phyloP scores from a whole-genome alignment of 1,140 invertebrate species.

The Drosophila hydei region DNA sequence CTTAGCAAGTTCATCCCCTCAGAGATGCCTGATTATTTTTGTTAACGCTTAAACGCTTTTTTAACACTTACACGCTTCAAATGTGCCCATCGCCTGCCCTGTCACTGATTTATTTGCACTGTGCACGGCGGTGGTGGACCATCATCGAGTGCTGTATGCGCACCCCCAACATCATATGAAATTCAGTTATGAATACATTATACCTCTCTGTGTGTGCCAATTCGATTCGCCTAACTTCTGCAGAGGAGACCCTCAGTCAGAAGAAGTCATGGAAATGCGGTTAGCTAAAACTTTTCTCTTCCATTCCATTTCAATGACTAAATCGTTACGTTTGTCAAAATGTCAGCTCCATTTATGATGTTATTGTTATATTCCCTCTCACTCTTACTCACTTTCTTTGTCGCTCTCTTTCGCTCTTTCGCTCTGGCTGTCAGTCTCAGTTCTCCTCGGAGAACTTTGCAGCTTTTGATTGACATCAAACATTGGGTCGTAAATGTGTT shows the following conservation, averaged over 20 bases:
- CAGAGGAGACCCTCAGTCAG: conserved; percentile 16
- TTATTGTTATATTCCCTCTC: conserved; percentile 17
- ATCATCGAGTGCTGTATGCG: background rate
- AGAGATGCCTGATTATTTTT: conserved; percentile 61
- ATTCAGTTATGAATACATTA: conserved; percentile 75
- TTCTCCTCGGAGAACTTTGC: conserved; percentile 58
- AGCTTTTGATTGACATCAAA: conserved; percentile 76
- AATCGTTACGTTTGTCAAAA: conserved; percentile 79
- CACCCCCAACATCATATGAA: conserved; percentile 41
- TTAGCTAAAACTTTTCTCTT: conserved; percentile 40
- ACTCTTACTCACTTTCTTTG: conserved; percentile 2
- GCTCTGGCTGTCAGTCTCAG: background rate
- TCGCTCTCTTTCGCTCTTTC: conserved; percentile 2
- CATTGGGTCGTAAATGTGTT: conserved; percentile 78
- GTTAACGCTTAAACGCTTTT: conserved; percentile 65
- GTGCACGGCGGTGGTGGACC: conserved; percentile 17
- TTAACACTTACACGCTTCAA: conserved; percentile 82
- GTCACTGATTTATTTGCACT: conserved; percentile 58
- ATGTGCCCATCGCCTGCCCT: conserved; percentile 29
- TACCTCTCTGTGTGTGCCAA: conserved; percentile 23
- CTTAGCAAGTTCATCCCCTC: conserved; percentile 17
- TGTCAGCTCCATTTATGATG: conserved; percentile 62
- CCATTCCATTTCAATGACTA: conserved; percentile 48
- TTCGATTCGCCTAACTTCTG: conserved; percentile 58
- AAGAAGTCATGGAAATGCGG: conserved; percentile 42